Conservation (phyloP, 2,888 invertebrate genomes). For the Pandemis corylana region DNA sequence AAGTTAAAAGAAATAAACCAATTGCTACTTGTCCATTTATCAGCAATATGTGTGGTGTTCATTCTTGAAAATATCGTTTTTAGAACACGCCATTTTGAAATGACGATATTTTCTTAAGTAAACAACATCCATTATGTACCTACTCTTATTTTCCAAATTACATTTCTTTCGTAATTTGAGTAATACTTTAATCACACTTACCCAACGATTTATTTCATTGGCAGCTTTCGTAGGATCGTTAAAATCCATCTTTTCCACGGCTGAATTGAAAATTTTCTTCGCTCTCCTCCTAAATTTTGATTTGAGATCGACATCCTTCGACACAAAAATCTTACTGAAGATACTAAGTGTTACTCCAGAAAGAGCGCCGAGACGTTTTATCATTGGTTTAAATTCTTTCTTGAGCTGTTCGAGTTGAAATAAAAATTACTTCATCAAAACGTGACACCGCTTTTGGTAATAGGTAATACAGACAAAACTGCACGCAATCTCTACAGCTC, state of each 20-base stretch:
- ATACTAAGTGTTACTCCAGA: slow-evolving; percentile 22
- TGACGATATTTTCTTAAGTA: not conserved
- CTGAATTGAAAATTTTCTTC: slow-evolving; percentile 31
- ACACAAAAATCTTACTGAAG: slow-evolving; percentile 33
- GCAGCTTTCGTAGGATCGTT: not conserved
- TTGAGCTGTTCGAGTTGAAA: slow-evolving; percentile 11
- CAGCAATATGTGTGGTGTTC: not conserved
- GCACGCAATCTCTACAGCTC: too few species aligned
- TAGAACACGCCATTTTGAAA: not conserved
- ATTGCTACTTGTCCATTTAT: too few species aligned
- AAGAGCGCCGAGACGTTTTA: slow-evolving; percentile 10
- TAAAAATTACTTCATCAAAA: not conserved
- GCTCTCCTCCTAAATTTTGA: slow-evolving; percentile 16
- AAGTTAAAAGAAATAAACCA: not conserved
- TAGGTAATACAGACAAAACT: not conserved
- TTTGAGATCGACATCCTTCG: slow-evolving; percentile 3
- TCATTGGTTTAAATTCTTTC: slow-evolving; percentile 20
- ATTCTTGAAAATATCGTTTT: not conserved
- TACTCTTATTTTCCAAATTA: not conserved
- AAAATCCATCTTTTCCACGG: slow-evolving; percentile 32
- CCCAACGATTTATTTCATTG: slow-evolving; percentile 89
- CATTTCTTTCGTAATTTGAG: not conserved
- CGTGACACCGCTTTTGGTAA: not conserved
- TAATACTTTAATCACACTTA: slow-evolving; percentile 34
- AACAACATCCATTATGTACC: not conserved